Evolutionary conservation across 30 jellyfish, hydroid and myxozoan genomes (phyloP).

Genomic region (Chrysaora quinquecirrha): DNA sequence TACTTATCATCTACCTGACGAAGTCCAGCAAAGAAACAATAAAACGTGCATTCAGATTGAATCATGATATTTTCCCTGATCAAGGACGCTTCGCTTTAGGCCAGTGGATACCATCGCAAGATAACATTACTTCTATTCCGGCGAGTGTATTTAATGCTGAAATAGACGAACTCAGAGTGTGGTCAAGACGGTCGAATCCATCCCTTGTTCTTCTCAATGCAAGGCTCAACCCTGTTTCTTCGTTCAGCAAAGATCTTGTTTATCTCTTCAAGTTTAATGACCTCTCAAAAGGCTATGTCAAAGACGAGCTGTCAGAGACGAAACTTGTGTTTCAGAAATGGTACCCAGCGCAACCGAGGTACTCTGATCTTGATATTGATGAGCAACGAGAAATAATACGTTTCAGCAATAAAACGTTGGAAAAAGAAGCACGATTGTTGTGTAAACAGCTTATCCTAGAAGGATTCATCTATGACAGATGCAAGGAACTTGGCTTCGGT

Average conservation of each 20-base stretch:
- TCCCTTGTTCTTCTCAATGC: constrained; percentile 38
- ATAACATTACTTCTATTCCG: constrained; percentile 15
- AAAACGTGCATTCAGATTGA: constrained; percentile 32
- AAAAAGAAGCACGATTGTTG: constrained; percentile 19
- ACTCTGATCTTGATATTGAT: constrained; percentile 41
- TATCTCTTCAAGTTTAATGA: constrained; percentile 64
- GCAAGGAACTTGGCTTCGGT: constrained; percentile 45
- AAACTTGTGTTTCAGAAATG: constrained; percentile 30
- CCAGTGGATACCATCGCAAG: constrained; percentile 55
- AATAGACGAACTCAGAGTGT: constrained; percentile 55
- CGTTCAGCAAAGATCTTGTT: constrained; percentile 44
- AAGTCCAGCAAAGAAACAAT: constrained; percentile 17
- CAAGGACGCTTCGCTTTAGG: constrained; percentile 53
- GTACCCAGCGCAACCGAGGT: constrained; percentile 54
- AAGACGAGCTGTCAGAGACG: constrained; percentile 37
- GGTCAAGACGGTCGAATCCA: constrained; percentile 72
- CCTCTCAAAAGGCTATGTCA: constrained; percentile 23
- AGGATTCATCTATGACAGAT: constrained; percentile 9
- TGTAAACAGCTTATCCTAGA: constrained; percentile 22
- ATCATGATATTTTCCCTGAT: constrained; percentile 19
- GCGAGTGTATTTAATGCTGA: constrained; percentile 56
- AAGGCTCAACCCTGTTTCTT: constrained; percentile 30
- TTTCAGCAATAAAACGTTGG: constrained; percentile 21
- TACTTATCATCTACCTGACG: constrained; percentile 22
- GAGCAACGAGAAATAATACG: background rate